Base-by-base conservation (phyloP, 2,797 vertebrate species). In the Prunella strophiata region DNA sequence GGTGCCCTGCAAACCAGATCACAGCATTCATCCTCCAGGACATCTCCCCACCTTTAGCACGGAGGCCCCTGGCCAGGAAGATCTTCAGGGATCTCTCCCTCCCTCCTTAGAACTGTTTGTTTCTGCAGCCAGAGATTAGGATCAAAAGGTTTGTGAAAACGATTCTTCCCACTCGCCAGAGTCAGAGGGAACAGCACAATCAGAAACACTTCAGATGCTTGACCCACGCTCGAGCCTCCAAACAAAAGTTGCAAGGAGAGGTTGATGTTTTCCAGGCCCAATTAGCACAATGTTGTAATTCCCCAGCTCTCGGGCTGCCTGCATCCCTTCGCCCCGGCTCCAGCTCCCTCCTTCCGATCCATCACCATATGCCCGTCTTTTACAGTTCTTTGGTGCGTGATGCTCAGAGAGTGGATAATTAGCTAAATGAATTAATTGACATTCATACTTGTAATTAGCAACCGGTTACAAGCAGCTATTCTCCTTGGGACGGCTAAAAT, bases 401-500 rank as follows among this genome's bases (percentile, higher is more conserved):
- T 97, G 97, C 97, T 98, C 97, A 97, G 91, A 47, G 94, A 97
- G 98, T 96, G 97, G 97, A 93, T 98, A 98, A 98, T 98, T 98
- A 98, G 97, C 97, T 97, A 97, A 98, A 97, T 95, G 97, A 98
- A 98, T 98, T 98, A 98, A 98, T 98, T 98, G 98, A 97, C 98
- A 97, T 97, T 94, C 98, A 97, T 97, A 97, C 93, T 67, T 91
- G 97, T 97, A 98, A 98, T 98, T 98, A 98, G 97, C 97, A 96
- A 97, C 93, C 79, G 90, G 97, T 97, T 98, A 96, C 97, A 96
- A 97, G 97, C 96, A 97, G 96, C 96, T 96, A 97, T 96, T 98
- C 98, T 98, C 97, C 95, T 98, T 92, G 97, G 98, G 97, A 98
- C 90, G 27, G 75, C 94, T 88, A 91, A 94, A 94, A 96, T 97